These are phyloP conservation scores for Etheostoma perlongum DNA, from an alignment of 2,797 vertebrate genomes.

Conservation along the genomic window DNA sequence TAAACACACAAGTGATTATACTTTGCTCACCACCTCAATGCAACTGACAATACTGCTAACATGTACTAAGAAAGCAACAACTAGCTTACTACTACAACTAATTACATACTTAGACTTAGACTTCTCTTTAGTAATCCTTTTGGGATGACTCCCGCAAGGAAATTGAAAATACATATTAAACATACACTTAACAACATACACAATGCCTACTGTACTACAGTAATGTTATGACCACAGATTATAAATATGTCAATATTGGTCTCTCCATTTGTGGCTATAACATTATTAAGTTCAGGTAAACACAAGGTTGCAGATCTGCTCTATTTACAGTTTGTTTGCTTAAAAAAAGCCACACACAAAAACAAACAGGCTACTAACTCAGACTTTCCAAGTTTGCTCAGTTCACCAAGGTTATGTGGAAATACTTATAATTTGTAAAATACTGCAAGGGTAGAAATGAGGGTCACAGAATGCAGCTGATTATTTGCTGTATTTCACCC, in stretches of 20 bases:
- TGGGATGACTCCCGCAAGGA: too few species aligned
- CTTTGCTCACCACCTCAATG: neutral
- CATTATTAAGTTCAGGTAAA: neutral
- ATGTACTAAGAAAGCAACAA: neutral
- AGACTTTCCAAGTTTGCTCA: neutral
- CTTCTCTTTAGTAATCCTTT: too few species aligned
- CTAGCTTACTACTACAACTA: neutral
- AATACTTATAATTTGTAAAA: constrained; percentile 2
- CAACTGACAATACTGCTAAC: neutral
- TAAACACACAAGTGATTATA: neutral
- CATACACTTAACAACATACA: neutral
- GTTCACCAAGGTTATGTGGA: constrained; percentile 2
- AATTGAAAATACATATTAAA: neutral
- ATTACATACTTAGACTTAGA: too few species aligned
- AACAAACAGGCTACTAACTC: neutral
- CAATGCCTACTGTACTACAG: neutral
- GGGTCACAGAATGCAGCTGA: constrained; percentile 19
- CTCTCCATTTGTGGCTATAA: neutral
- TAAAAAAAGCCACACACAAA: neutral
- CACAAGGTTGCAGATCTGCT: neutral
- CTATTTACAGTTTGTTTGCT: neutral
- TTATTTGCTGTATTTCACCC: constrained; percentile 9
- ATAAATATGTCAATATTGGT: neutral
- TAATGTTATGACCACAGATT: neutral
- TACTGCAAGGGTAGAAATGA: neutral